Evolutionary conservation across 2,888 invertebrate species (phyloP), one percentile per base, ranked within the genome.

Genomic region (Aporophyla nigra): DNA sequence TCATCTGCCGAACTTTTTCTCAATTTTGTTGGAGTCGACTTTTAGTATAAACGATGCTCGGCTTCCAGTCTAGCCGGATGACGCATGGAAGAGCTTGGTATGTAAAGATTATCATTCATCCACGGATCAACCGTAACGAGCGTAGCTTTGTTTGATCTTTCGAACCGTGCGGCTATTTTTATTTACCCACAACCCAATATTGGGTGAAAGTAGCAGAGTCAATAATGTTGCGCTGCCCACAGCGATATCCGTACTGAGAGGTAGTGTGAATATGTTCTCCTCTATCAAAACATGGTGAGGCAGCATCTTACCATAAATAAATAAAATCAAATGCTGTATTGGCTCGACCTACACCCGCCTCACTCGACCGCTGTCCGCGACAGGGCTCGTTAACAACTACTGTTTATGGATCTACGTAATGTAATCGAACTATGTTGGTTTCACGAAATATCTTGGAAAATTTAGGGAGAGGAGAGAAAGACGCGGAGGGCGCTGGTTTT

Each of bases 311-410:
- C 33, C 54, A 75, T 80, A 68, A 56, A 68, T 75, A 84, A 79
- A 84, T 83, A 71, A 80, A 75, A 53, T 71, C 24, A 33, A 63
- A 68, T 33, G 56, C 40, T 56, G 59, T 56, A 83, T 73, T 73
- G 71, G 59, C 10, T 65, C 70, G 85, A 68, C 76, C 83, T 68
- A 24, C 73, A 68, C 71, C 85, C 53, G 43, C 58, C 54, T 70
- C 62, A 51, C 61, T 62, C 63, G 72, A 63, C 85, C 85, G 85
- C 76, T 83, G 82, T 83, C 82, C 59, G 6, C 14, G 21, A 54
- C 83, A 83, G 67, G 51, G 12, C 12, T 76, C 59, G 43, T 56
- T 69, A 53, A 72, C 54, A 70, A 53, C 54, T 24, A 14, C n/a
- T 54, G 53, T 40, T 62, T 66, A 40, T 24, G 10, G 14, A 56